These are phyloP conservation scores for Eidolon helvum DNA, from an alignment of 2,113 vertebrate genomes.

Conservation along the genomic window DNA sequence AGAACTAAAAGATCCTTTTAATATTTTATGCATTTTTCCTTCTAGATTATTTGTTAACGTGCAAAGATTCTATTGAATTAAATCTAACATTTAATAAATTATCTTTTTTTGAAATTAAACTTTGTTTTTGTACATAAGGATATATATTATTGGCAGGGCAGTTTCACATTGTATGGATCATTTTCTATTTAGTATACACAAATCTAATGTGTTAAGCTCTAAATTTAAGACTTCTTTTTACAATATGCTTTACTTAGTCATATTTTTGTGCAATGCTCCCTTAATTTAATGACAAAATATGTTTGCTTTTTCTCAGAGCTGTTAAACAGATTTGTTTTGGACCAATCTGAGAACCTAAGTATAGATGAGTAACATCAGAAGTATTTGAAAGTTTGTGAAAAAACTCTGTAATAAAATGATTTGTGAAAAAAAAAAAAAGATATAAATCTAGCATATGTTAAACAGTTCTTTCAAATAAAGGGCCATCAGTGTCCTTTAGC, in stretches of 20 bases:
- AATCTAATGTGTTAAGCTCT: neutral
- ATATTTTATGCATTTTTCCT: neutral
- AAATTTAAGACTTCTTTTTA: slow-evolving; percentile 21
- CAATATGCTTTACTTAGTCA: neutral
- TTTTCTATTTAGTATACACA: neutral
- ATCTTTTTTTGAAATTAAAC: neutral
- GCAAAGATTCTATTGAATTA: neutral
- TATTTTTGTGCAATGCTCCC: neutral
- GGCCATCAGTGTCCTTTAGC: neutral
- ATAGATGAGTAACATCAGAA: neutral
- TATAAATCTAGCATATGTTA: neutral
- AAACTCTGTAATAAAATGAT: neutral
- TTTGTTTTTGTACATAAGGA: neutral
- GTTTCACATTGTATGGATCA: neutral
- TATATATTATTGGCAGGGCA: neutral
- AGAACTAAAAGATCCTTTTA: neutral
- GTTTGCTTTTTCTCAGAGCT: neutral
- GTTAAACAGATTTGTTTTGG: neutral
- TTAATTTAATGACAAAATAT: neutral
- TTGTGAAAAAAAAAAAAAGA: neutral
- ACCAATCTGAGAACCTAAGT: neutral
- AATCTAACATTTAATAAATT: neutral
- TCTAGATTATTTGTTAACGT: neutral
- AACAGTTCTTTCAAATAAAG: neutral
- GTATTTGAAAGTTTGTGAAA: neutral